phyloP scores from a whole-genome alignment of 2,113 vertebrate species.

The Rhea americana region DNA sequence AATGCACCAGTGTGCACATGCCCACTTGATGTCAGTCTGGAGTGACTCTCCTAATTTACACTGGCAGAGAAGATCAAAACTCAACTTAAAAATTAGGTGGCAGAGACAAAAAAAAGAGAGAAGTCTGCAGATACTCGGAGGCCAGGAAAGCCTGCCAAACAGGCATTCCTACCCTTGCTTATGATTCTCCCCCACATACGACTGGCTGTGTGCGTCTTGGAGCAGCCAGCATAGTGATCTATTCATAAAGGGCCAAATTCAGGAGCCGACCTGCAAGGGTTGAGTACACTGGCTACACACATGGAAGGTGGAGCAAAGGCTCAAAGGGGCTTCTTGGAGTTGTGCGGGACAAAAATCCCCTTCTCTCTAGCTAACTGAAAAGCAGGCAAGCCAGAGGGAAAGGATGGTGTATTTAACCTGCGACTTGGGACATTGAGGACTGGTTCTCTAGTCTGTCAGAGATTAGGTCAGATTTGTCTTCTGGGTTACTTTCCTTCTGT shows the following conservation, averaged over 20 bases:
- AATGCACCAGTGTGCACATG: neutral
- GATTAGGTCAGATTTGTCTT: neutral
- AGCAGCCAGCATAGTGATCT: slow-evolving; percentile 66
- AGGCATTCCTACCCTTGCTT: slow-evolving; percentile 63
- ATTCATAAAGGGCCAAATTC: slow-evolving; percentile 70
- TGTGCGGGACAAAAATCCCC: slow-evolving; percentile 28
- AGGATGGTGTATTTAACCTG: neutral
- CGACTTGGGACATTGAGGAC: neutral
- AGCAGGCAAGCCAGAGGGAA: neutral
- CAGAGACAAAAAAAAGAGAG: neutral
- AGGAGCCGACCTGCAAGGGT: slow-evolving; percentile 22
- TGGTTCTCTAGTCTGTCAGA: neutral
- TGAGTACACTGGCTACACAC: slow-evolving; percentile 16
- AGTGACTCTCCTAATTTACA: neutral
- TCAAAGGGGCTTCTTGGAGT: slow-evolving; percentile 31
- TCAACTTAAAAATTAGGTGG: slow-evolving; percentile 16
- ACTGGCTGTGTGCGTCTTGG: slow-evolving; percentile 49
- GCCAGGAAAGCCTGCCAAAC: slow-evolving; percentile 48
- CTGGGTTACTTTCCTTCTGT: neutral
- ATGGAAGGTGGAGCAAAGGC: neutral
- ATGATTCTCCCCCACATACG: slow-evolving; percentile 30
- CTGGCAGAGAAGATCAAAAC: slow-evolving; percentile 29
- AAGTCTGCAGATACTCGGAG: slow-evolving; percentile 33
- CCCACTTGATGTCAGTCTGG: slow-evolving; percentile 29
- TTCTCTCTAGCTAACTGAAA: slow-evolving; percentile 23